phyloP scores from a whole-genome alignment of 2,113 vertebrate species.

The Melanerpes formicivorus region DNA sequence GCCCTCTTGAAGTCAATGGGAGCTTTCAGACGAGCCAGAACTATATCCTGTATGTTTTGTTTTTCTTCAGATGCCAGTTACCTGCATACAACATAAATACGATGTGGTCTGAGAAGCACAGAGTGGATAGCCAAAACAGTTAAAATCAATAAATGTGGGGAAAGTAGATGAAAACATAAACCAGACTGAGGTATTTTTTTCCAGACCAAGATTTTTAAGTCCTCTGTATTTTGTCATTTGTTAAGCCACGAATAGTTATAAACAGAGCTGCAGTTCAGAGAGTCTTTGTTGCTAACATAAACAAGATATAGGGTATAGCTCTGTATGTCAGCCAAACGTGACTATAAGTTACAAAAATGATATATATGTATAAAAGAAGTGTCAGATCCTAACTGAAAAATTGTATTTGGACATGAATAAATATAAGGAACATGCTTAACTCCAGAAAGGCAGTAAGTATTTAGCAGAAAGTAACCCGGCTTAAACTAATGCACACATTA shows the following conservation, averaged over 20 bases:
- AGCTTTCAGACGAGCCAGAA: constrained; percentile 30
- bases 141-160: constrained; percentile 69
- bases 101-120: constrained; percentile 4
- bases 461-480: constrained; percentile 29
- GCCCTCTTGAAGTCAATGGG: neutral
- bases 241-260: constrained; percentile 74
- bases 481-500: constrained; percentile 9
- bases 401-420: constrained; percentile 50
- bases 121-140: constrained; percentile 60
- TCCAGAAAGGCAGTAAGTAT: constrained; percentile 10
- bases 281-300: constrained; percentile 76
- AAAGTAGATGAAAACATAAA: constrained; percentile 74
- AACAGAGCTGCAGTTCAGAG: constrained; percentile 67
- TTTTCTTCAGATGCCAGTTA: constrained; percentile 55
- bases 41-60: constrained; percentile 17
- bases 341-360: constrained; percentile 66
- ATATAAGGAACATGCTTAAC: constrained; percentile 46
- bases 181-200: constrained; percentile 70
- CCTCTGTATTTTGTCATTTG: constrained; percentile 81
- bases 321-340: constrained; percentile 64
- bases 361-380: constrained; percentile 71
- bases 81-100: constrained; percentile 36
- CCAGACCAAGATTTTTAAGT: constrained; percentile 76
- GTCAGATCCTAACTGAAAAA: constrained; percentile 69
- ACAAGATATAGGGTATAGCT: constrained; percentile 66